These are phyloP conservation scores for Aselliscus stoliczkanus DNA, from an alignment of 2,797 vertebrate genomes.

Conservation along the genomic window DNA sequence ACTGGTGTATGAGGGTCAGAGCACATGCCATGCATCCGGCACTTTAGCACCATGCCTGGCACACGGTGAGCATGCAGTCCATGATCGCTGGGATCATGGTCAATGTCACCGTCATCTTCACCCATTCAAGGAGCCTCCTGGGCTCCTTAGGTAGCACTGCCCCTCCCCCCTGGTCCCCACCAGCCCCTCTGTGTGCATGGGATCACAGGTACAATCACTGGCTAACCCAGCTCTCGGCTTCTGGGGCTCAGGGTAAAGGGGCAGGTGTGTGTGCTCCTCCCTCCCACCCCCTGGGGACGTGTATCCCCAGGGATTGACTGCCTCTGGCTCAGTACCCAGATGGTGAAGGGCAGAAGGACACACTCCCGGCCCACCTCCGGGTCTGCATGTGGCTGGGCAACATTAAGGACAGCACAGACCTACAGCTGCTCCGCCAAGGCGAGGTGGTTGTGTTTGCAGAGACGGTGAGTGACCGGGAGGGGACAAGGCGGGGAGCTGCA, in stretches of 20 bases:
- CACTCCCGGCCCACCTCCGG: conserved; percentile 66
- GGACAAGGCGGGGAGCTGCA: fast-evolving
- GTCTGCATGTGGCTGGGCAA: conserved; percentile 80
- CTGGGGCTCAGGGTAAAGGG: background rate
- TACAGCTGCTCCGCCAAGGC: conserved; percentile 64
- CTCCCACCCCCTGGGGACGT: background rate
- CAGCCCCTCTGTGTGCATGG: background rate
- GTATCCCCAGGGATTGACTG: background rate
- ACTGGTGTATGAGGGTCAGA: background rate
- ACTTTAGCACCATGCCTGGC: background rate
- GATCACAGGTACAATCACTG: too few relatives aligned
- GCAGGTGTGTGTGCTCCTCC: background rate
- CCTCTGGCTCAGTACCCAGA: conserved; percentile 66
- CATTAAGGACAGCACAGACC: conserved; percentile 58
- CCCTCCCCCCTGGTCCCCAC: background rate
- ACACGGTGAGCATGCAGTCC: fast-evolving
- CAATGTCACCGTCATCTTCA: fast-evolving
- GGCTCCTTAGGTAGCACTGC: background rate
- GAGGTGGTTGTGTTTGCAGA: conserved; percentile 64
- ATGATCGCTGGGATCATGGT: fast-evolving
- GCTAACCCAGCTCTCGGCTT: background rate
- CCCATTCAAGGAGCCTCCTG: background rate
- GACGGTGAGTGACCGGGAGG: conserved; percentile 65
- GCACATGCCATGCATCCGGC: fast-evolving
- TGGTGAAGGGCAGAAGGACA: conserved; percentile 27